These are phyloP conservation scores for Nerophis ophidion DNA, from an alignment of 2,113 vertebrate genomes.

Conservation along the genomic window DNA sequence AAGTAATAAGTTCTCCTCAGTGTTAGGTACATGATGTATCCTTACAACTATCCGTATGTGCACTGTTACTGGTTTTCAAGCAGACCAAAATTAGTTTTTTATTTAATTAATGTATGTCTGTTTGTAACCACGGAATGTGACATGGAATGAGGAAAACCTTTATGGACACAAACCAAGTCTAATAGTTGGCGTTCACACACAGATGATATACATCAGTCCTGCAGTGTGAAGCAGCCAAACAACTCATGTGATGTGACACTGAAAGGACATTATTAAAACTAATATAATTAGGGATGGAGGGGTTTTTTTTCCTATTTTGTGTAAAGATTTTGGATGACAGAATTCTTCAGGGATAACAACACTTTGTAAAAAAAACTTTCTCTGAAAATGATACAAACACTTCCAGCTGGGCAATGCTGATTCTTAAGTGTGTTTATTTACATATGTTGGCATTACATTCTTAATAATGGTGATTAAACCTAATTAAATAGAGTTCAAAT, in stretches of 20 bases:
- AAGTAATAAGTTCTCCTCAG: no score
- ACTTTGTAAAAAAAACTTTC: constrained; percentile 10
- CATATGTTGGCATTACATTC: constrained; percentile 1
- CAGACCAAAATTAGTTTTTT: no score
- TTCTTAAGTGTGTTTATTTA: not conserved
- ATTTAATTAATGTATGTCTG: no score
- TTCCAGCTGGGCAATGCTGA: not conserved
- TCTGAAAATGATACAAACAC: constrained; percentile 15
- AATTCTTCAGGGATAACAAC: constrained; percentile 30
- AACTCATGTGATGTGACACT: constrained; percentile 29
- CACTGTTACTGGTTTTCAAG: no score
- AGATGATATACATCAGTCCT: constrained; percentile 10
- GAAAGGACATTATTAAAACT: constrained; percentile 8
- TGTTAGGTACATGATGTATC: no score
- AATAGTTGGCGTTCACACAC: constrained; percentile 20
- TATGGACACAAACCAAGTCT: constrained; percentile 19
- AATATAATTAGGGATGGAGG: constrained; percentile 9
- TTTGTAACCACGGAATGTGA: no score
- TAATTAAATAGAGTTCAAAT: not conserved
- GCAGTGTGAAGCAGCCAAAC: constrained; percentile 15
- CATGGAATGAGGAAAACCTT: no score
- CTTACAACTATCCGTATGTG: no score
- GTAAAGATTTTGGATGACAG: constrained; percentile 28
- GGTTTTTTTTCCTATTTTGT: constrained; percentile 27
- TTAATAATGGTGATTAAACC: not conserved